Percentiles rank a stretch among this genome's conserved stretches.
These are phyloP conservation scores for Lepidonotus clava DNA, from an alignment of 2,888 invertebrate genomes.

Conservation along the genomic window DNA sequence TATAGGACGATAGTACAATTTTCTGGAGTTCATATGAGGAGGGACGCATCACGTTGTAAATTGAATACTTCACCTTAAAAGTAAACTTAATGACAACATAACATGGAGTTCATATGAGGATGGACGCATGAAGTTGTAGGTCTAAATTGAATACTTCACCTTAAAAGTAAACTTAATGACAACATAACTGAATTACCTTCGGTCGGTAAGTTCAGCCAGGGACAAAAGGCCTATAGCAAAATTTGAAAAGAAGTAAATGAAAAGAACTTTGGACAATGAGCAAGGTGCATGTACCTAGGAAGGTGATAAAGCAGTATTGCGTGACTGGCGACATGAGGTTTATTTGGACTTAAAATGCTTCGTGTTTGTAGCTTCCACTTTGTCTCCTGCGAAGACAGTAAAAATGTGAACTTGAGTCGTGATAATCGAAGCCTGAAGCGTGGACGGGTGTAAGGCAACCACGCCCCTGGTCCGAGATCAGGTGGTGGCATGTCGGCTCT, in stretches of 20 bases:
- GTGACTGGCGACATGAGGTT: neutral
- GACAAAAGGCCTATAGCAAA: too few species aligned
- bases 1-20: neutral
- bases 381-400: neutral
- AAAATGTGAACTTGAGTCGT: slow-evolving; percentile 36
- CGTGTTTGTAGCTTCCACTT: neutral
- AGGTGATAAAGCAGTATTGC: too few species aligned
- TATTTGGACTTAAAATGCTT: neutral
- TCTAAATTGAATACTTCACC: neutral
- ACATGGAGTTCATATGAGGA: neutral
- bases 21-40: neutral
- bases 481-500: neutral
- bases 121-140: neutral
- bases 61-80: neutral
- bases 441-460: neutral
- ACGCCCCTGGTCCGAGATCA: slow-evolving; percentile 4
- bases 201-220: too few species aligned
- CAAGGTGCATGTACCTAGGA: too few species aligned
- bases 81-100: neutral
- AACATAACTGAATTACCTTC: too few species aligned
- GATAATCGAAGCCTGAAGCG: slow-evolving; percentile 40
- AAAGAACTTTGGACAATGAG: too few species aligned
- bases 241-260: too few species aligned
- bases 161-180: neutral
- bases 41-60: neutral